Base-by-base conservation (phyloP, 2,113 vertebrate species). In the Romanogobio albipinnatus region DNA sequence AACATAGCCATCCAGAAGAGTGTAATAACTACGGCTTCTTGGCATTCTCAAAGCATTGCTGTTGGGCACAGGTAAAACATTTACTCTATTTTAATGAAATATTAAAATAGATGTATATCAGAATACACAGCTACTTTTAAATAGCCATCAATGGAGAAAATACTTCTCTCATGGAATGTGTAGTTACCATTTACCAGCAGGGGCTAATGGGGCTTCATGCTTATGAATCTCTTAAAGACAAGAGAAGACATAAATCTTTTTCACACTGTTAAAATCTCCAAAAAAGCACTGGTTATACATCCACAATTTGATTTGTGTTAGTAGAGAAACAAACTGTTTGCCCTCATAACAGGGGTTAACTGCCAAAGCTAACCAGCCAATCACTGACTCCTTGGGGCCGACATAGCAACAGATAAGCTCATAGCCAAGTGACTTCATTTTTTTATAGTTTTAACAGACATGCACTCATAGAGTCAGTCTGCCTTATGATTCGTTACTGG, bases 401-500 rank as follows among this genome's bases (percentile, higher is more conserved):
- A 17, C 24, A 19, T 9, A 19, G 24, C 14, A 5, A 7, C 47
- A 76, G 39, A 62, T 79, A 79, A 62, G 58, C 78, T 81, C 5
- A 49, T 8, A 51, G 24, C 45, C 59, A 66, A 51, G 15, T 66
- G 78, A 51, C 61, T 66, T 66, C 45, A 81, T 64, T 66, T 68
- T 81, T 68, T 66, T 53, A 53, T 76, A 22, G 43, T 29, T 81
- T 29, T 19, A 61, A 36, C 76, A 79, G 56, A 79, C 68, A 59
- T 43, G 5, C 14, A 75, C 33, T 73, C 26, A 15, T 5, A n/a
- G 15, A 61, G 47, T 19, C 61, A 59, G 75, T 10, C 66, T 36
- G 76, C 51, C 45, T 29, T 80, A 61, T 73, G 9, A 71, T 85
- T 80, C 36, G 11, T 45, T 73, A 61, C 24, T 61, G 33, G 84